Base-by-base conservation (phyloP, 2,888 invertebrate species). In the Vanessa cardui region DNA sequence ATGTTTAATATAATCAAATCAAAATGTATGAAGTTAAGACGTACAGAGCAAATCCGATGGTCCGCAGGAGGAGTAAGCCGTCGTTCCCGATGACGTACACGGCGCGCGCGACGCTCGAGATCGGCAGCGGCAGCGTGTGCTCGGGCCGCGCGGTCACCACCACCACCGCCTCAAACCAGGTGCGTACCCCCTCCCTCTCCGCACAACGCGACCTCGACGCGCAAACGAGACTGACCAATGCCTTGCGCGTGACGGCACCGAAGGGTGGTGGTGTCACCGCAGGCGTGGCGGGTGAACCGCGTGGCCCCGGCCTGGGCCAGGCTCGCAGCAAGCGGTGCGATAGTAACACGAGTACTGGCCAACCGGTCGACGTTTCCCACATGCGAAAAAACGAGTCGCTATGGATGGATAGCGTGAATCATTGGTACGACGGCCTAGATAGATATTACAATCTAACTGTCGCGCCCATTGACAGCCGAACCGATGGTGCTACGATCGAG, bases 101-200 rank as follows among this genome's bases (percentile, higher is more conserved):
- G 77, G 90, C 93, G 79, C 89, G 92, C 78, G 92, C 92, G 67
- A 90, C 91, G 70, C 88, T 93, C 76, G 93, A 93, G 87, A 93
- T 93, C 82, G 92, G 91, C 83, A 88, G 89, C 85, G 87, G 89
- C 84, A 84, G 87, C 81, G 90, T 89, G 84, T 80, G 90, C 82
- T 85, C 89, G 84, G 91, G 90, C 86, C 92, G 92, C 87, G 91
- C 92, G 82, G 89, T 90, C 86, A 91, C 92, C 84, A 89, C 88
- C 87, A 90, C 92, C 85, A 89, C 93, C 80, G 86, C 92, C 72
- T 90, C 92, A 84, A 89, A 91, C 84, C 92, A 92, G 92, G 92
- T 92, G 90, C 89, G 92, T 90, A 89, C 82, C 73, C 65, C 73
- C 62, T 69, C 67, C 64, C 72, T 63, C 71, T 67, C 50, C 69